Percentiles rank a stretch among this genome's conserved stretches.
phyloP scores from a whole-genome alignment of 1,140 invertebrate species.

The Samia ricini region DNA sequence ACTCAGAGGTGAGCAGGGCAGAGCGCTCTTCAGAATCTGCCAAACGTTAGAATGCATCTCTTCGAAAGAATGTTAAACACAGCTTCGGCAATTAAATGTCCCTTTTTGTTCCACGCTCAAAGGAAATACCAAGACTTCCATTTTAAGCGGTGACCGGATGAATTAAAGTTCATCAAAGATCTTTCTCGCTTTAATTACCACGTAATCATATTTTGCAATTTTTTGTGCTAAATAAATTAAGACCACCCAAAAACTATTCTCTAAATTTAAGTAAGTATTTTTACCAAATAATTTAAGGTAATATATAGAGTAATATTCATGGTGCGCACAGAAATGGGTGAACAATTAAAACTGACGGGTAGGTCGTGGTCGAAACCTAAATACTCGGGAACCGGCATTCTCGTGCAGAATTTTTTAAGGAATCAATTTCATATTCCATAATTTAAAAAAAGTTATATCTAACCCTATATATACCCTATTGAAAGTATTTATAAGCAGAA shows the following conservation, averaged over 20 bases:
- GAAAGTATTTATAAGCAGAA: no score
- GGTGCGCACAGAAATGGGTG: not conserved
- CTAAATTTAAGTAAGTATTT: no score
- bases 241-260: no score
- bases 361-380: not conserved
- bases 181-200: not conserved
- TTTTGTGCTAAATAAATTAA: not conserved
- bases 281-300: not conserved
- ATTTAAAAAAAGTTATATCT: no score
- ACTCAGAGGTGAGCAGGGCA: conserved; percentile 27
- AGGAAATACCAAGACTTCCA: conserved; percentile 55
- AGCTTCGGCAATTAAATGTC: conserved; percentile 12
- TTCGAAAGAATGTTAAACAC: conserved; percentile 5
- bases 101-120: conserved; percentile 45
- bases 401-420: not conserved
- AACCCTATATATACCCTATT: no score
- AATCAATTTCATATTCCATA: no score
- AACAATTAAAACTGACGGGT: not conserved
- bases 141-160: conserved; percentile 45
- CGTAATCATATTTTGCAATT: not conserved
- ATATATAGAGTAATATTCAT: not conserved
- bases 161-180: conserved; percentile 30
- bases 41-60: conserved; percentile 38
- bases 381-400: not conserved
- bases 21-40: conserved; percentile 41